Evolutionary conservation across 2,113 vertebrate genomes (phyloP), one percentile per base, ranked within the genome.

Genomic region (Psephotus haematonotus): DNA sequence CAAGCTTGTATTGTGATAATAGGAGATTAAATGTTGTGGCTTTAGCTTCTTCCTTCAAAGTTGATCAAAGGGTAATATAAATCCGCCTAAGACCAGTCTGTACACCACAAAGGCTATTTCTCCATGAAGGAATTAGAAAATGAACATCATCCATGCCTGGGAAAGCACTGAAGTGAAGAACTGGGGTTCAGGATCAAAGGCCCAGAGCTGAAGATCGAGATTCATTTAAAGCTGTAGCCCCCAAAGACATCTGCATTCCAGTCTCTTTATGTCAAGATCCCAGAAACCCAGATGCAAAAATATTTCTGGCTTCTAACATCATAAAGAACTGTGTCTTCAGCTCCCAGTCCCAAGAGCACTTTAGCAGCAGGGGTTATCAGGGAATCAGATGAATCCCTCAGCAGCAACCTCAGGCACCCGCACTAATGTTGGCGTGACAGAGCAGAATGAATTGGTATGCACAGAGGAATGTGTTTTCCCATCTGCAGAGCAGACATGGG

Each of bases 261-360:
- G 47, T 72, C 53, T 7, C 29, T 60, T 88, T 43, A 59, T 6
- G 24, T 57, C 75, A 93, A 13, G n/a, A 88, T 68, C 53, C 70
- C 70, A n/a, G 80, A 85, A 94, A 94, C 68, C 39, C 86, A 94
- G 65, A 85, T 62, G 39, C 82, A 72, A 72, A 86, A 77, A 29
- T 37, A 57, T 41, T 78, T 49, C 70, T 64, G 70, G 35, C 79
- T 78, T 82, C 39, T 49, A 64, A 78, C 25, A 46, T 59, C 47
- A 23, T 52, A 69, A 57, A 78, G 25, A 64, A 13, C 8, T 3
- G 20, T 87, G 23, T 77, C 13, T 83, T 50, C 27, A 88, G 19
- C 72, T 71, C 53, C 9, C 18, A 63, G n/a, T 39, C 75, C 64
- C 4, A 0, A 33, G 78, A 29, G 64, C 76, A 47, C 6, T 0